phyloP scores from a whole-genome alignment of 2,888 invertebrate species.

The Xanthorhoe spadicearia region DNA sequence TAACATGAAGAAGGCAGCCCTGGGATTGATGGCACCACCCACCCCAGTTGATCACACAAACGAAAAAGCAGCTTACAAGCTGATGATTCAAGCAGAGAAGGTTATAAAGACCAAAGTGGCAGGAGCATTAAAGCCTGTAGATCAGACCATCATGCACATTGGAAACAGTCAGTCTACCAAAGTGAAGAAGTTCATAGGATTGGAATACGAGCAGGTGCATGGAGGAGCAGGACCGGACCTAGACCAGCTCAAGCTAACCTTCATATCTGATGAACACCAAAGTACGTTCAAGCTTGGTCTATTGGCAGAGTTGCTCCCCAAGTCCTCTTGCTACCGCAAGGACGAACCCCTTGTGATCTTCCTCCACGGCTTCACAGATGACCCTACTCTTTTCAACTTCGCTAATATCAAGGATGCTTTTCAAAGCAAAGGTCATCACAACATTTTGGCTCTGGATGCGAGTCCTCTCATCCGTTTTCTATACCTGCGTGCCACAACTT shows the following conservation, averaged over 20 bases:
- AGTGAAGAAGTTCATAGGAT: slow-evolving; percentile 21
- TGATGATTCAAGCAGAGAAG: slow-evolving; percentile 14
- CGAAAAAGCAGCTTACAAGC: background rate
- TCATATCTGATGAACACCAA: slow-evolving; percentile 50
- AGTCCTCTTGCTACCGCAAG: slow-evolving; percentile 47
- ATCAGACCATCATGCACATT: slow-evolving; percentile 19
- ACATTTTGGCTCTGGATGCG: slow-evolving; percentile 73
- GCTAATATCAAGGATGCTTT: slow-evolving; percentile 49
- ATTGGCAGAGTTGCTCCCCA: slow-evolving; percentile 51
- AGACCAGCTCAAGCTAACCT: slow-evolving; percentile 54
- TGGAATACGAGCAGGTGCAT: slow-evolving; percentile 50
- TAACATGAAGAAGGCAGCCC: slow-evolving; percentile 11
- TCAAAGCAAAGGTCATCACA: slow-evolving; percentile 54
- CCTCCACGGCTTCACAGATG: slow-evolving; percentile 74
- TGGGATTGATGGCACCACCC: slow-evolving; percentile 26
- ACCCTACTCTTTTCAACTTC: slow-evolving; percentile 62
- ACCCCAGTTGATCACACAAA: slow-evolving; percentile 4
- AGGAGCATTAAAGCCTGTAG: slow-evolving; percentile 22
- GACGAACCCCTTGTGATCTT: slow-evolving; percentile 60
- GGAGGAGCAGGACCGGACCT: slow-evolving; percentile 58
- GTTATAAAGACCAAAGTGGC: slow-evolving; percentile 21
- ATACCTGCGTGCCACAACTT: slow-evolving; percentile 71
- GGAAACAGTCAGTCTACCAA: slow-evolving; percentile 22
- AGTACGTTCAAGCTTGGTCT: slow-evolving; percentile 57
- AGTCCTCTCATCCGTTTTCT: slow-evolving; percentile 70